Evolutionary conservation across 64 coral and sea anemone species (phyloP).

Genomic region (Astreopora myriophthalma): DNA sequence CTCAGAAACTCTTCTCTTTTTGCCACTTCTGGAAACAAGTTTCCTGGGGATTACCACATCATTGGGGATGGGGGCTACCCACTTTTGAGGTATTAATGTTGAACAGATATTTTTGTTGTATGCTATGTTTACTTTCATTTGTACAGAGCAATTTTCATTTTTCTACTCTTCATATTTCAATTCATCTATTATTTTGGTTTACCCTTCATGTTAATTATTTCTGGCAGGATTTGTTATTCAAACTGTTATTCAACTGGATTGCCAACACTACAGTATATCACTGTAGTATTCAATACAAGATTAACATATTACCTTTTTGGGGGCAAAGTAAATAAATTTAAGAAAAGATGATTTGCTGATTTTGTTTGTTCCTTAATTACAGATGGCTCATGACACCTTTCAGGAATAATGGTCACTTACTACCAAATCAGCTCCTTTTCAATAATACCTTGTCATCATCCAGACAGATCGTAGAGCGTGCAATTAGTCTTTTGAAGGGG

Average conservation of each 20-base stretch:
- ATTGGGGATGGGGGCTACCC: slow-evolving; percentile 45
- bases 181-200: no score
- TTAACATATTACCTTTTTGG: no score
- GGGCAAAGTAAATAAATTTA: no score
- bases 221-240: no score
- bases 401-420: background rate
- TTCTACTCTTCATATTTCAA: no score
- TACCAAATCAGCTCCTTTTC: background rate
- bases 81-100: background rate
- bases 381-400: background rate
- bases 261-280: no score
- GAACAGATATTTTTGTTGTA: background rate
- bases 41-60: background rate
- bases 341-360: no score
- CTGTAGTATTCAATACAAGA: no score
- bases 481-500: background rate
- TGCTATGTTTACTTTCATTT: background rate
- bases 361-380: background rate
- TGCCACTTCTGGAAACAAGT: background rate
- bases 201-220: no score
- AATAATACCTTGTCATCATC: background rate
- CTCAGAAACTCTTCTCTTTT: no score
- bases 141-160: no score
- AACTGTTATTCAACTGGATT: no score
- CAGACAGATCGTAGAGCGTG: background rate